Evolutionary conservation across 2,113 vertebrate species (phyloP), one percentile per base, ranked within the genome.

Genomic region (Nothoprocta perdicaria): DNA sequence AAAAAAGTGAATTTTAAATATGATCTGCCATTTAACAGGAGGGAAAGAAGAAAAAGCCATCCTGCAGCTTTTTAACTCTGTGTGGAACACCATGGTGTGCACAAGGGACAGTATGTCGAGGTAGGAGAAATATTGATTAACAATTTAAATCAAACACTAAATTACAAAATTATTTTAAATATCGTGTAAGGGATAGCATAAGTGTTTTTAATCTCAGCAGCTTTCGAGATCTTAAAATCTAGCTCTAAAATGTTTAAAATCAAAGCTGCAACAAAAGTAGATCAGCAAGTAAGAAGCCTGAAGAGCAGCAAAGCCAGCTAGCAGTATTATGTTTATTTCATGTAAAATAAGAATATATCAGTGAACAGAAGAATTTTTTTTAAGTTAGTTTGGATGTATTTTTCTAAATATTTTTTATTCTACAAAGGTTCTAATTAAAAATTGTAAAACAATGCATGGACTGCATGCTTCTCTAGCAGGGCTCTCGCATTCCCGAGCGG

Each of bases 381-480:
- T 9, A 33, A 38, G 33, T 57, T 8, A 6, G 57, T 80, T 50
- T 69, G 60, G 3, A 27, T 57, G 73, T 27, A 46, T 52, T 65
- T 67, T 38, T 91, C 6, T 29, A 26, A 71, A 33, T 67, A 35
- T 68, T 75, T 46, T 9, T 53, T 61, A 16, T 81, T 80, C 61
- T 71, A 26, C 60, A 84, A 86, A 66, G 26, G 21, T 69, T 89
- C 72, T 84, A 31, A 27, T 63, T 77, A 22, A 19, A 35, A 45
- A 3, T 23, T 15, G 24, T 73, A n/a, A 67, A 76, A 3, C 10
- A 52, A 22, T 0, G 1, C 14, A 16, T 0, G 10, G 27, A 12
- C 9, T 11, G 31, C 10, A 1, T 6, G 35, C 5, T 38, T 61
- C 38, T 24, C n/a, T 19, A 8, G 45, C 16, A 5, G 33, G 82